Evolutionary conservation across 2,888 invertebrate genomes (phyloP).

Genomic region (Drosophila nr. perissopoda): DNA sequence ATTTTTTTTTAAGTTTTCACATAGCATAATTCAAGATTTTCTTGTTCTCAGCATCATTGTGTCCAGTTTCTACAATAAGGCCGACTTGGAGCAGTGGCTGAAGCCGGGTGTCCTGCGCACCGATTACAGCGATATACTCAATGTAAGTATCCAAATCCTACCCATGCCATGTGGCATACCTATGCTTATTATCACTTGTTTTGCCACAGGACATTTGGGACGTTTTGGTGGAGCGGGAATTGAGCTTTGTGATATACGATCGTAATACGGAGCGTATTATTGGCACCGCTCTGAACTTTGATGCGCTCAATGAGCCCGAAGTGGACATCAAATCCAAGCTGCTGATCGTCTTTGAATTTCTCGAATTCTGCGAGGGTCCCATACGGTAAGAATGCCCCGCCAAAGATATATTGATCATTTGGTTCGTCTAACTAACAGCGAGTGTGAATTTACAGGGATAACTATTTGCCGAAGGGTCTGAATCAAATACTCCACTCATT

Average conservation of each 20-base stretch:
- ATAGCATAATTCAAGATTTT: not conserved
- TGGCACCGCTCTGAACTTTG: constrained; percentile 92
- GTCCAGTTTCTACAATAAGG: constrained; percentile 93
- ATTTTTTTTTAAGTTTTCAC: not conserved
- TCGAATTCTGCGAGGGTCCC: constrained; percentile 91
- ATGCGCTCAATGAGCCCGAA: constrained; percentile 92
- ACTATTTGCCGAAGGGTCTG: constrained; percentile 87
- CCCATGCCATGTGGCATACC: not conserved
- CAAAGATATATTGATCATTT: no score
- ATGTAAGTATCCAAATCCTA: constrained; percentile 72
- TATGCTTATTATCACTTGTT: not conserved
- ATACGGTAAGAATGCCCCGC: constrained; percentile 86
- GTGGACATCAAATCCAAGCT: constrained; percentile 89
- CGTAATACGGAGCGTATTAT: constrained; percentile 86
- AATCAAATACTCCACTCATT: constrained; percentile 92
- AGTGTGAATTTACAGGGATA: constrained; percentile 84
- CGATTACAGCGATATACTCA: constrained; percentile 90
- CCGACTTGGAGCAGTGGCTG: constrained; percentile 93
- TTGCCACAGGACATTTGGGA: constrained; percentile 88
- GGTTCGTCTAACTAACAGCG: not conserved
- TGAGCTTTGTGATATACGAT: constrained; percentile 90
- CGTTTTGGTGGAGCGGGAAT: constrained; percentile 88
- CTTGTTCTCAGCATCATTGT: constrained; percentile 89
- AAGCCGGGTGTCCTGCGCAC: constrained; percentile 88
- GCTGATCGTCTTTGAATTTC: constrained; percentile 90